Conservation (phyloP, 2,888 invertebrate species). For the Brachyopa scutellaris region DNA sequence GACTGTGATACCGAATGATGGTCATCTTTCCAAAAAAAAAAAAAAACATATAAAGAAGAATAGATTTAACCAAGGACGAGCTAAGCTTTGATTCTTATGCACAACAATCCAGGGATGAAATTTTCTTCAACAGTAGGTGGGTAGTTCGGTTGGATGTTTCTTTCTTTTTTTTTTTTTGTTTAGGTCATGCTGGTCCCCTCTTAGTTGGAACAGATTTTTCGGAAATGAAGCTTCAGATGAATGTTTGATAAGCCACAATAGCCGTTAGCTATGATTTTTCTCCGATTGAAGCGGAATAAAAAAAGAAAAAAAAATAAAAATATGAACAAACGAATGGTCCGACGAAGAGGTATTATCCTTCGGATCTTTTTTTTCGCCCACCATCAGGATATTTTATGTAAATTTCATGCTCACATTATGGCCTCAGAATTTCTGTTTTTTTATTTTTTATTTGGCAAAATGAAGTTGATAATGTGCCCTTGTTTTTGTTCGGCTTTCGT, state of each 20-base stretch:
- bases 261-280: constrained; percentile 64
- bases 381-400: constrained; percentile 52
- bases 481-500: constrained; percentile 15
- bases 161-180: not conserved
- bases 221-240: constrained; percentile 47
- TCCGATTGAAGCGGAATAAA: constrained; percentile 41
- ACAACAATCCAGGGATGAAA: constrained; percentile 1
- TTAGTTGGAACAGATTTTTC: constrained; percentile 41
- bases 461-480: constrained; percentile 48
- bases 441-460: constrained; percentile 20
- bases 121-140: not conserved
- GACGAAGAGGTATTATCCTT: constrained; percentile 22
- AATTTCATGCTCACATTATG: constrained; percentile 65
- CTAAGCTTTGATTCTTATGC: constrained; percentile 26
- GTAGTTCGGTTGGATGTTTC: not conserved
- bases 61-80: constrained; percentile 21
- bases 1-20: constrained; percentile 15
- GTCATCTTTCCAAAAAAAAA: constrained; percentile 1
- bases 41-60: not conserved
- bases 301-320: not conserved
- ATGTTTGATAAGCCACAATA: constrained; percentile 69
- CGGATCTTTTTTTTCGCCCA: constrained; percentile 16
- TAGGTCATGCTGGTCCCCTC: not conserved
- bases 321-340: constrained; percentile 35
- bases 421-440: constrained; percentile 30